These are phyloP conservation scores for Hystrix brachyura DNA, from an alignment of 2,113 vertebrate genomes.

Conservation along the genomic window DNA sequence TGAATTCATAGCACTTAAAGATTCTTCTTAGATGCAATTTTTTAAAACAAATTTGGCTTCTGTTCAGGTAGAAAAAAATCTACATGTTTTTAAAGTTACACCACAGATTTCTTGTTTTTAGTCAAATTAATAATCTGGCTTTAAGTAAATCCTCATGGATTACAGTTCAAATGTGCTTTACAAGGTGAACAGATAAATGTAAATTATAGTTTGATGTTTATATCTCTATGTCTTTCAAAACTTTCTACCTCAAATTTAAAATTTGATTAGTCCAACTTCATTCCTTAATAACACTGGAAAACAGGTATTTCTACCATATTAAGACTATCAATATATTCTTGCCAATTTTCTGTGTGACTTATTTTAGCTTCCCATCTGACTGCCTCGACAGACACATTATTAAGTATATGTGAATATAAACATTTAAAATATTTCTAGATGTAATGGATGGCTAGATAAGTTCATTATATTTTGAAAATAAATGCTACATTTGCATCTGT, in stretches of 20 bases:
- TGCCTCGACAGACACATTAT: slow-evolving; percentile 44
- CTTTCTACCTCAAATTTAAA: slow-evolving; percentile 46
- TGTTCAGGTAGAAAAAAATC: slow-evolving; percentile 7
- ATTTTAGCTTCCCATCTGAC: background rate
- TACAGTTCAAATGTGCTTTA: slow-evolving; percentile 15
- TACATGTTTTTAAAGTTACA: background rate
- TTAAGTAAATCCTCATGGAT: slow-evolving; percentile 50
- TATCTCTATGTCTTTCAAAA: slow-evolving; percentile 48
- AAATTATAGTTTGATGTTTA: background rate
- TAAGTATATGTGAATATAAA: slow-evolving; percentile 54
- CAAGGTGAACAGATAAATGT: background rate
- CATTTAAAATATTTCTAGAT: slow-evolving; percentile 43
- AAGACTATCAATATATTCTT: slow-evolving; percentile 49
- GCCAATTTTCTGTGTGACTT: slow-evolving; percentile 1
- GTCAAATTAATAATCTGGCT: background rate
- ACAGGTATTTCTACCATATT: background rate
- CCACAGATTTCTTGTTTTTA: background rate
- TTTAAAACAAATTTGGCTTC: background rate
- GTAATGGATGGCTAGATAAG: slow-evolving; percentile 44
- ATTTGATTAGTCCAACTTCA: slow-evolving; percentile 43
- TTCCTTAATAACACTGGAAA: slow-evolving; percentile 38
- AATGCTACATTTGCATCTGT: background rate
- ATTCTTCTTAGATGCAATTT: background rate
- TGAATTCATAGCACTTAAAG: background rate
- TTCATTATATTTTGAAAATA: slow-evolving; percentile 18